Percentiles rank a stretch among this genome's conserved stretches.
Evolutionary conservation across 1,140 invertebrate species (phyloP).

Genomic region (Drosophila paulistorum): DNA sequence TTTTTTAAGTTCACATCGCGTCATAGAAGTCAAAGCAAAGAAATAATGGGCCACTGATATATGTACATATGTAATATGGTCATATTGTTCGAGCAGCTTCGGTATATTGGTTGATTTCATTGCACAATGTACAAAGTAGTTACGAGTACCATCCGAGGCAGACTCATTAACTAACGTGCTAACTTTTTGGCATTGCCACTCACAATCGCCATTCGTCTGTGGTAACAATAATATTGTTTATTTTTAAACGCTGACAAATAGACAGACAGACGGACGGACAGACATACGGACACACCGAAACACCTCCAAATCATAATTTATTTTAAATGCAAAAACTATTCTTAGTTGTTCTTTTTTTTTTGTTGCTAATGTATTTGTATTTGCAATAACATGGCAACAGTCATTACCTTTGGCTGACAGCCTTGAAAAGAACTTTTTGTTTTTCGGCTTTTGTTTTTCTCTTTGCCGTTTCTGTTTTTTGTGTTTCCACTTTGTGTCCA

Average conservation of each 20-base stretch:
- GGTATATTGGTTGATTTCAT: neutral
- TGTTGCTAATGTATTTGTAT: constrained; percentile 1
- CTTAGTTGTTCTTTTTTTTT: constrained; percentile 35
- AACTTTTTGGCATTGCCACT: constrained; percentile 35
- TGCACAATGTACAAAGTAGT: neutral
- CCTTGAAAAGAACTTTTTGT: constrained; percentile 48
- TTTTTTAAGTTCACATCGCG: neutral
- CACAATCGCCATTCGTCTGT: constrained; percentile 28
- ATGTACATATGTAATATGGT: too few species aligned
- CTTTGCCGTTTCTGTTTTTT: neutral
- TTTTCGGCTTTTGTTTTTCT: constrained; percentile 26
- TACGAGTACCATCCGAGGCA: neutral
- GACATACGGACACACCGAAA: constrained; percentile 21
- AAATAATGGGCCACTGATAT: neutral
- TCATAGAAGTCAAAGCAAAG: too few species aligned
- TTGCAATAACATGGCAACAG: constrained; percentile 29
- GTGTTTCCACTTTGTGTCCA: neutral
- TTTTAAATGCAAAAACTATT: constrained; percentile 12
- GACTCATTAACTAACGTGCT: constrained; percentile 41
- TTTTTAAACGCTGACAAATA: constrained; percentile 43
- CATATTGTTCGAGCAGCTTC: too few species aligned
- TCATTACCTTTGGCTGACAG: constrained; percentile 31
- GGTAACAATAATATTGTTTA: constrained; percentile 25
- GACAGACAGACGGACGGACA: neutral
- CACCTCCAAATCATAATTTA: constrained; percentile 17